Evolutionary conservation across 92 coral and sea anemone genomes (phyloP), one percentile per base, ranked within the genome.

Genomic region (Epizoanthus illoricatus): DNA sequence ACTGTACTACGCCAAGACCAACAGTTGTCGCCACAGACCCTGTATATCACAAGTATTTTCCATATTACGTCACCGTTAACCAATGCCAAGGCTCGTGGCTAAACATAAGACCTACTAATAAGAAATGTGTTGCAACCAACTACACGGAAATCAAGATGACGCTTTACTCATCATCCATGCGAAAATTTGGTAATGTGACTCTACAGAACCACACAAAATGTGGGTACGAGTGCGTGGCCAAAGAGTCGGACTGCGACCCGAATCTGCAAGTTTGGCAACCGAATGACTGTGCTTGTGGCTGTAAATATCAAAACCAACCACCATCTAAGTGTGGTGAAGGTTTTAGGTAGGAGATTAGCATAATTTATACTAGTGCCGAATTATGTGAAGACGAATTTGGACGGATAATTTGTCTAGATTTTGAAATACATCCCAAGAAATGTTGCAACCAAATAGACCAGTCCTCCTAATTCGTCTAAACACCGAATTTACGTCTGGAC

Each of bases 201-300:
- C 52, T 74, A 4, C 47, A 36, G 80, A 74, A 74, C 23, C 66
- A 74, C 45, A 74, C 80, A 20, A 74, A 45, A 10, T 74, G 80
- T 56, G 19, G 39, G 52, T 40, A 1, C 4, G 80, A 74, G 57
- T 74, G 80, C 57, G 80, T 56, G 18, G 39, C 5, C 42, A 55
- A 74, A 18, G 80, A 59, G 17, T 74, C 80, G 17, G 18, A 41
- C 23, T 74, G 80, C 5, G 49, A 74, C 18, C 17, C n/a, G 43
- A 36, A 24, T 12, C 0, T 13, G 7, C 63, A 74, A 52, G 7
- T 9, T 5, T 74, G 41, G 42, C 20, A 74, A 49, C 42, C 36
- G 18, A 6, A 40, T 12, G 3, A 17, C 11, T 74, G 63, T 20
- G 0, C 42, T 5, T 54, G 45, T 28, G 15, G 39, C 20, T 28